These are phyloP conservation scores for Poeciliopsis paucimaculata DNA, from an alignment of 2,797 vertebrate species.

Conservation along the genomic window DNA sequence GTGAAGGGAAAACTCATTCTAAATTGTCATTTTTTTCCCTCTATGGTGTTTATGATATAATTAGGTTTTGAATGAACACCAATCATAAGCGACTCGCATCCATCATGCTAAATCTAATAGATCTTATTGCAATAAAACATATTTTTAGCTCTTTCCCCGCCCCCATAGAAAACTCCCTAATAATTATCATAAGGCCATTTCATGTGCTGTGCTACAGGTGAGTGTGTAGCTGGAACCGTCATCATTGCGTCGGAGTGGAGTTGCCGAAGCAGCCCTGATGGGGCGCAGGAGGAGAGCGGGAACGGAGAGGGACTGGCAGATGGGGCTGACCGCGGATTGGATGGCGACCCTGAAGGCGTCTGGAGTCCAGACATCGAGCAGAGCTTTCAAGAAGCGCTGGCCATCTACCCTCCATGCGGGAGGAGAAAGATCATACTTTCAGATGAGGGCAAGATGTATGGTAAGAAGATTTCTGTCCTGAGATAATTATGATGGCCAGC, in stretches of 20 bases:
- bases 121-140: neutral
- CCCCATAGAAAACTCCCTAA: too few species aligned
- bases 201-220: slow-evolving; percentile 62
- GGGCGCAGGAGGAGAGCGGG: slow-evolving; percentile 92
- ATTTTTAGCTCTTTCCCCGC: neutral
- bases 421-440: slow-evolving; percentile 97
- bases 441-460: slow-evolving; percentile 98
- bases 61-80: neutral
- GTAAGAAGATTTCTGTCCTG: slow-evolving; percentile 77
- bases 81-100: neutral
- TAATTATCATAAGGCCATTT: neutral
- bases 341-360: slow-evolving; percentile 93
- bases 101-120: neutral
- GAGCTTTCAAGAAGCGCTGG: slow-evolving; percentile 97
- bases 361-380: slow-evolving; percentile 98
- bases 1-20: slow-evolving; percentile 13
- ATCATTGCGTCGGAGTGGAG: slow-evolving; percentile 99
- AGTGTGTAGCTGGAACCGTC: slow-evolving; percentile 88
- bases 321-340: slow-evolving; percentile 88
- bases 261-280: slow-evolving; percentile 90
- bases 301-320: slow-evolving; percentile 88
- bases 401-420: slow-evolving; percentile 95
- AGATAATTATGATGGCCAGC: neutral
- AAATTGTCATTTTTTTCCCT: neutral
- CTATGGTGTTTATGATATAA: neutral